A percentile compares a stretch with the other conserved stretches of the same genome.
Evolutionary conservation across 2,113 vertebrate species (phyloP).

Genomic region (Serilophus lunatus): DNA sequence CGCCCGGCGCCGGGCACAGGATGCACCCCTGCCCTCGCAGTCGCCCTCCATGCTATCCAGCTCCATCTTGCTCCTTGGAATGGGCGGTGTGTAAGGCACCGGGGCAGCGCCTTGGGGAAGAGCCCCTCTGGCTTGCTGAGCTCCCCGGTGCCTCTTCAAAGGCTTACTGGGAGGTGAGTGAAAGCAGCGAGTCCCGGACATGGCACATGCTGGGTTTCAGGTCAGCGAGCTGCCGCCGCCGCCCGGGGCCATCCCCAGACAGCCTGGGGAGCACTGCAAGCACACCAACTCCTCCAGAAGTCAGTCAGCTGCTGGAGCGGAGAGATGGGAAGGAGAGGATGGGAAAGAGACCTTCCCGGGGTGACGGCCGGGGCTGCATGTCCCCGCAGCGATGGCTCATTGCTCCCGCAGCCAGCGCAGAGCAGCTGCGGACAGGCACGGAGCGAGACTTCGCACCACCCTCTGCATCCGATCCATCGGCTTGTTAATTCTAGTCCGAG

Average conservation of each 20-base stretch:
- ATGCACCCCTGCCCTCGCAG: background rate
- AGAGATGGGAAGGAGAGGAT: background rate
- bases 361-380: background rate
- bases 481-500: background rate
- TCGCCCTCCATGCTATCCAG: accelerated
- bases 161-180: accelerated
- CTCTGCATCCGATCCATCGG: background rate
- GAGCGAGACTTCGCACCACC: background rate
- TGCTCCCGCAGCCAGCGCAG: background rate
- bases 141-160: background rate
- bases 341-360: background rate
- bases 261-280: accelerated
- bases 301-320: background rate
- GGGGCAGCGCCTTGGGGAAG: background rate
- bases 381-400: background rate
- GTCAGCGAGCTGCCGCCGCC: background rate
- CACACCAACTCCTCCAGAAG: background rate
- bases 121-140: background rate
- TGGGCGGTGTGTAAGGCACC: accelerated
- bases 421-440: background rate
- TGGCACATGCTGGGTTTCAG: background rate
- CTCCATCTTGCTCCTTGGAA: background rate
- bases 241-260: background rate
- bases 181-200: background rate
- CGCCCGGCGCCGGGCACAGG: accelerated